Base-by-base conservation (phyloP, 2,888 invertebrate species). In the Xestoiulus laeticollis region DNA sequence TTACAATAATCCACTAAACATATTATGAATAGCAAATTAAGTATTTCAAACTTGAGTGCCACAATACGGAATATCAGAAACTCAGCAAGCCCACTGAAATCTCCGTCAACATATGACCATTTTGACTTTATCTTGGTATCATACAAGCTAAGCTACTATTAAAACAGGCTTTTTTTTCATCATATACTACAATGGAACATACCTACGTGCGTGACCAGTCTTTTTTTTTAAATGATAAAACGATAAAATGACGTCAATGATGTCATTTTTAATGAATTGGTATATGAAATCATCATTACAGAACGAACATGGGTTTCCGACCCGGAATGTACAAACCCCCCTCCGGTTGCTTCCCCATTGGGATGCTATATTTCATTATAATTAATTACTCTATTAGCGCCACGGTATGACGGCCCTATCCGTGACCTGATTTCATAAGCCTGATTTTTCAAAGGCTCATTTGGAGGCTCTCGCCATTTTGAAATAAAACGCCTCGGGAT, bases 231-330 rank as follows among this genome's bases (percentile, higher is more conserved):
- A n/a, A 59, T 59, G 10, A 59, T 59, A 22, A 59, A 59, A 22
- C 59, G n/a, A 22, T 59, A n/a, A 22, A 5, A 14, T 53, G 53
- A 53, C 53, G 53, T 53, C 53, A 14, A 16, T 4, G 16, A 19
- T 53, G 53, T 53, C 53, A 53, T 53, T 59, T 59, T 59, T 59
- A 59, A 59, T 59, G 59, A 59, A 59, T 59, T 59, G 59, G 6
- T 22, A n/a, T 4, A 59, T 59, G 59, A n/a, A 59, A 22, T 59
- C 59, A 5, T 59, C 59, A 16, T 59, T 59, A 59, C 22, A 22
- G 59, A 4, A 59, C 59, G 59, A 59, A n/a, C 22, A 22, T 22
- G 59, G 59, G 59, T 59, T 59, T 59, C 22, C 59, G 59, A 22
- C 22, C n/a, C 59, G 14, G 44, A 53, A 53, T 53, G 19, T 22